Evolutionary conservation across 1,140 invertebrate genomes (phyloP).

Genomic region (Drosophila orosa): DNA sequence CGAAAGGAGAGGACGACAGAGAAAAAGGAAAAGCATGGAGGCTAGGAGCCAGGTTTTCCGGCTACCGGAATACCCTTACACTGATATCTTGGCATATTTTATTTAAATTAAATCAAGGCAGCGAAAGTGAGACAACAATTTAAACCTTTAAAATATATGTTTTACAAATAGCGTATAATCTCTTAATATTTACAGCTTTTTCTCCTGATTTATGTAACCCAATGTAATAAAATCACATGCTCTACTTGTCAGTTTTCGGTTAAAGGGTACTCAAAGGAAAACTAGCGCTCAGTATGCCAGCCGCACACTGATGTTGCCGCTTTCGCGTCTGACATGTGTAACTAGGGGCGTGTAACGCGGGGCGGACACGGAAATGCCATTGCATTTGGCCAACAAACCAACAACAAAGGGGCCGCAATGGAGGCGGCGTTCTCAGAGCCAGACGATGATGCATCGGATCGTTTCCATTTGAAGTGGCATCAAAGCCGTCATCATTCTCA

Average conservation of each 20-base stretch:
- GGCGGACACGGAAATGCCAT: constrained; percentile 33
- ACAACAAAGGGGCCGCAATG: constrained; percentile 42
- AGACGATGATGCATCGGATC: constrained; percentile 54
- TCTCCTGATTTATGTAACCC: no score
- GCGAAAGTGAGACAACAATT: no score
- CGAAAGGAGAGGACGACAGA: background rate
- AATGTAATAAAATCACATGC: background rate
- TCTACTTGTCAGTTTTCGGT: background rate
- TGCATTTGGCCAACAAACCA: constrained; percentile 42
- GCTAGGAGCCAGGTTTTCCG: background rate
- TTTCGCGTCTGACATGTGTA: constrained; percentile 39
- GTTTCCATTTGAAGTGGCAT: constrained; percentile 70
- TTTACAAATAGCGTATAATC: no score
- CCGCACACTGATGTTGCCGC: constrained; percentile 12
- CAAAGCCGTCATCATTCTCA: constrained; percentile 57
- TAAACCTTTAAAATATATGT: no score
- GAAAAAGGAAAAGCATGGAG: background rate
- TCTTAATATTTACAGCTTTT: no score
- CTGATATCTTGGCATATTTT: background rate
- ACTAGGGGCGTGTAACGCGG: constrained; percentile 18
- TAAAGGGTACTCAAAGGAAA: constrained; percentile 26
- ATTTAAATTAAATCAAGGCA: background rate
- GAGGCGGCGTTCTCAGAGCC: constrained; percentile 20
- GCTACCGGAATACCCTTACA: constrained; percentile 1
- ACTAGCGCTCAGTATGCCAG: constrained; percentile 3